Base-by-base conservation (phyloP, 2,888 invertebrate genomes). In the Lypha dubia region DNA sequence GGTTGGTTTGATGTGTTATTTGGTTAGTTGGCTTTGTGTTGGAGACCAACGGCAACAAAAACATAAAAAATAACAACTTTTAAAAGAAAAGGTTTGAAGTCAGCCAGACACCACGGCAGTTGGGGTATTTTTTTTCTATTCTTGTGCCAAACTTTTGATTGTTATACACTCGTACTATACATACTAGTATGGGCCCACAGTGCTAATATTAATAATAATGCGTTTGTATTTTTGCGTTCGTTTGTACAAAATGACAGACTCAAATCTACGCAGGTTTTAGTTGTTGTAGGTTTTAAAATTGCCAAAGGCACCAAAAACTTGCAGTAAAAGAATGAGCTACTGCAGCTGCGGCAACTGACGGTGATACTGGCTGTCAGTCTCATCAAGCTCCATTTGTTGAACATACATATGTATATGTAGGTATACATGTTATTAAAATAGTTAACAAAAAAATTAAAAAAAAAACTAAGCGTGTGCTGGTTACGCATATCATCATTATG, bases 31-130 rank as follows among this genome's bases (percentile, higher is more conserved):
- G 56, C 63, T 75, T 75, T 67, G 76, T 76, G 76, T 76, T 76
- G 76, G 58, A 76, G 24, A 49, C 67, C 58, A 76, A 76, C 65
- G 44, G 11, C 73, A 35, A 73, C 22, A 58, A 46, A 32, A 17
- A 24, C n/a, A 22, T 56, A n/a, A 44, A 32, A 22, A 24, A 49
- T 32, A 3, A 62, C n/a, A 44, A 20, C 17, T 46, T 60, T 11
- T n/a, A 1, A 46, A 38, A 46, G 28, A 44, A 79, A 65, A 24
- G 73, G 80, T 84, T 77, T 56, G 81, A 84, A 77, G 73, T 63
- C 63, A 77, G 81, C 84, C 73, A 84, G 84, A 84, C 84, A 84
- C 73, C 56, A 62, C 84, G 84, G 81, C 84, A 68, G 77, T 84
- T 70, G 46, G 13, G 22, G 6, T 51, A 46, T 77, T 44, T 62